A percentile compares a stretch with the other conserved stretches of the same genome.
phyloP scores from a whole-genome alignment of 2,113 vertebrate genomes.

The Solenodon paradoxus region DNA sequence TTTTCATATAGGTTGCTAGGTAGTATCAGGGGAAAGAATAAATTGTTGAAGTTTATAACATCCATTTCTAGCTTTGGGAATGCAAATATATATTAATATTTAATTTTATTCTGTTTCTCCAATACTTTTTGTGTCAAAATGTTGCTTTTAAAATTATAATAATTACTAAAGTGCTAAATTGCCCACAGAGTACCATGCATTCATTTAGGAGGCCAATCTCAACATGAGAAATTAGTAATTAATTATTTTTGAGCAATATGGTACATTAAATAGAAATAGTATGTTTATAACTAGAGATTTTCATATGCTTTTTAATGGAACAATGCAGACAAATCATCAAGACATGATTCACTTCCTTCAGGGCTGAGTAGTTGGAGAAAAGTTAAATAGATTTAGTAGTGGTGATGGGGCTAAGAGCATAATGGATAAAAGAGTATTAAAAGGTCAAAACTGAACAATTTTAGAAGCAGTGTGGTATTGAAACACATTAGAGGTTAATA shows the following conservation, averaged over 20 bases:
- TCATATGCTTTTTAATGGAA: background rate
- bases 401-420: background rate
- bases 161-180: background rate
- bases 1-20: background rate
- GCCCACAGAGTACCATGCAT: background rate
- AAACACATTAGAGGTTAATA: background rate
- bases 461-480: background rate
- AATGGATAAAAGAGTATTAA: background rate
- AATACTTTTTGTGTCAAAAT: background rate
- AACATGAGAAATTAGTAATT: background rate
- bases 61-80: background rate
- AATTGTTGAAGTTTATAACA: background rate
- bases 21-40: background rate
- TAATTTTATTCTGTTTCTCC: background rate
- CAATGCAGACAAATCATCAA: background rate
- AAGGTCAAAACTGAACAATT: background rate
- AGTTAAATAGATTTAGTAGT: background rate
- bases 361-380: background rate
- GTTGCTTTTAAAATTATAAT: background rate
- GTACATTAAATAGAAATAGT: background rate
- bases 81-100: constrained; percentile 38
- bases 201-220: background rate
- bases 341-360: background rate
- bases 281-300: background rate
- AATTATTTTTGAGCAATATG: background rate